Percentiles rank a stretch among this genome's conserved stretches.
Conservation (phyloP, 2,113 vertebrate genomes). For the Dicaeum eximium region DNA sequence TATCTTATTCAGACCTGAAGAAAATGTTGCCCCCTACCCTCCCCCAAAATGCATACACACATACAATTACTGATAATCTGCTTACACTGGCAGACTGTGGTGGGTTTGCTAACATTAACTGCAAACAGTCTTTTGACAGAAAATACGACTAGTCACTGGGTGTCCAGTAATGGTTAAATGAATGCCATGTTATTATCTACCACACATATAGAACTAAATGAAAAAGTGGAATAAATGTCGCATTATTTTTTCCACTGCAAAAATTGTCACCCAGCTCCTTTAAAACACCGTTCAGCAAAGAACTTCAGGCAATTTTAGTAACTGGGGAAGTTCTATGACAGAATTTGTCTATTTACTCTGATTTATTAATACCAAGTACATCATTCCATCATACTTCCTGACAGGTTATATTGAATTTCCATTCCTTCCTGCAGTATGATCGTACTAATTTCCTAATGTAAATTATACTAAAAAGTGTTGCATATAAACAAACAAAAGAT, state of each 20-base stretch:
- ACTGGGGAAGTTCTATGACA: conserved; percentile 26
- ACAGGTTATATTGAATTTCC: conserved; percentile 46
- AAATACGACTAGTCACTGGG: conserved; percentile 86
- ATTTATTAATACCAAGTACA: conserved; percentile 57
- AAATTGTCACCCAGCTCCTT: conserved; percentile 62
- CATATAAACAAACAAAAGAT: not conserved
- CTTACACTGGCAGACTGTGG: conserved; percentile 86
- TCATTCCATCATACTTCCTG: conserved; percentile 37
- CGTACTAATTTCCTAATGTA: conserved; percentile 32
- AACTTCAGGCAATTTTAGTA: conserved; percentile 59
- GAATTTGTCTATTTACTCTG: conserved; percentile 55
- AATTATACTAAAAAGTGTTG: conserved; percentile 29
- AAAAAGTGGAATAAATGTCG: conserved; percentile 75
- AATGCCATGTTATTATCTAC: conserved; percentile 85
- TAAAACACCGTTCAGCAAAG: conserved; percentile 44
- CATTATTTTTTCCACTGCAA: conserved; percentile 61
- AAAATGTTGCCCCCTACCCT: conserved; percentile 84
- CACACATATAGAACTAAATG: conserved; percentile 87
- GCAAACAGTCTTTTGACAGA: conserved; percentile 92
- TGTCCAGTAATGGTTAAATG: conserved; percentile 89
- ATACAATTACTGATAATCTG: conserved; percentile 95
- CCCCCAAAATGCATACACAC: conserved; percentile 89
- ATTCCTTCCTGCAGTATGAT: not conserved
- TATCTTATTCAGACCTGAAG: conserved; percentile 90
- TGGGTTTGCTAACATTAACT: conserved; percentile 90